Percentiles rank a stretch among this genome's conserved stretches.
phyloP scores from a whole-genome alignment of 1,140 invertebrate species.

The Scylla paramamosain region DNA sequence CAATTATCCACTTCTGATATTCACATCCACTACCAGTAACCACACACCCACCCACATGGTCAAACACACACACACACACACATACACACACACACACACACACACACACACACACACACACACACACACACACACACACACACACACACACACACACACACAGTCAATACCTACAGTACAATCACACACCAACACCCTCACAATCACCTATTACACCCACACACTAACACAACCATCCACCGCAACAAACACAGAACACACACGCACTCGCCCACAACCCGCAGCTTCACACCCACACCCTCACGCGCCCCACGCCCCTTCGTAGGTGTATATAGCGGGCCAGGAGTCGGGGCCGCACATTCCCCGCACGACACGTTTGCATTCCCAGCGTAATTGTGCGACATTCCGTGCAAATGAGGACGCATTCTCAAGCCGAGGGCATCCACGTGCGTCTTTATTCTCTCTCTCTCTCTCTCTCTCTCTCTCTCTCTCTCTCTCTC shows the following conservation, averaged over 20 bases:
- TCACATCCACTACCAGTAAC: not conserved
- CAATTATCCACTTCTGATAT: no score
- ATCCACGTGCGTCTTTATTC: slow-evolving; percentile 38
- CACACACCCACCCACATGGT: not conserved
- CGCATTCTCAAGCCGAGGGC: slow-evolving; percentile 56
- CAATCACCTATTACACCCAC: not conserved
- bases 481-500: no score
- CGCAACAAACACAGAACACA: no score
- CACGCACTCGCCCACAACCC: not conserved
- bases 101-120: slow-evolving; percentile 41
- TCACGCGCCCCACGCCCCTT: not conserved
- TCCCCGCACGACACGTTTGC: slow-evolving; percentile 58
- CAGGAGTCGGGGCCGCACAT: slow-evolving; percentile 30
- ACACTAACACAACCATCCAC: not conserved
- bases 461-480: not conserved
- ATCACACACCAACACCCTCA: not conserved
- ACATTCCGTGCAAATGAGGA: slow-evolving; percentile 70
- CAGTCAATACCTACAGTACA: not conserved
- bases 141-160: slow-evolving; percentile 47
- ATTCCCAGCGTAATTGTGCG: slow-evolving; percentile 69
- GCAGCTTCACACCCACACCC: not conserved
- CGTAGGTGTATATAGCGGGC: not conserved
- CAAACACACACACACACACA: slow-evolving; percentile 38
- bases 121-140: slow-evolving; percentile 49
- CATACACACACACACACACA: slow-evolving; percentile 35